Evolutionary conservation across 2,113 vertebrate species (phyloP), one percentile per base, ranked within the genome.

Genomic region (Xyliphius kryptos): DNA sequence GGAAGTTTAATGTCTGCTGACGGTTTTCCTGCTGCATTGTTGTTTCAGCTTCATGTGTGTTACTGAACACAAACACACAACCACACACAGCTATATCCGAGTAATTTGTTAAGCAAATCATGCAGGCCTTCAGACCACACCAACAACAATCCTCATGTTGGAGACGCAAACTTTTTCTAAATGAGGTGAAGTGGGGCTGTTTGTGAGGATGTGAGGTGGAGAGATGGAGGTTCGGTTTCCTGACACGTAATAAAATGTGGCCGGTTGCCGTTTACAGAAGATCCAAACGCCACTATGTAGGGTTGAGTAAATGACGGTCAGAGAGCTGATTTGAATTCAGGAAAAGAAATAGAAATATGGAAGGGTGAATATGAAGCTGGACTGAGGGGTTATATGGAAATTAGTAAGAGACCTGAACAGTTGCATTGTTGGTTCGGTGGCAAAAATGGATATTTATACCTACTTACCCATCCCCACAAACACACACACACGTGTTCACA

Each of bases 71-170:
- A 68, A 9, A 50, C 44, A 40, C 61, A 41, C 54, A 67, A 32
- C 59, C 51, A 50, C 22, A 54, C 37, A 47, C 14, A 20, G 50
- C 9, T n/a, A 36, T 19, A 52, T 11, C 9, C 19, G 50, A 56
- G 49, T 43, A 16, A 58, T 53, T 69, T 54, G 55, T 49, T 62
- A 56, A 17, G 51, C 61, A 75, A 67, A 60, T 61, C 32, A 52
- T n/a, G 7, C 13, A 41, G 38, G 56, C 13, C 37, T 21, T 8
- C 15, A 19, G 11, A 22, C 7, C 21, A 44, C 37, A 52, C 6
- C 9, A 5, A 46, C 26, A 40, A 37, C 37, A 11, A 26, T 16
- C 21, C 14, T 41, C 46, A 5, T 52, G 22, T 14, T 21, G n/a
- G 32, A 9, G 16, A 14, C 9, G 46, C 14, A 38, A 6, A 38